Base-by-base conservation (phyloP, 2,888 invertebrate genomes). In the Piscicola geometra region DNA sequence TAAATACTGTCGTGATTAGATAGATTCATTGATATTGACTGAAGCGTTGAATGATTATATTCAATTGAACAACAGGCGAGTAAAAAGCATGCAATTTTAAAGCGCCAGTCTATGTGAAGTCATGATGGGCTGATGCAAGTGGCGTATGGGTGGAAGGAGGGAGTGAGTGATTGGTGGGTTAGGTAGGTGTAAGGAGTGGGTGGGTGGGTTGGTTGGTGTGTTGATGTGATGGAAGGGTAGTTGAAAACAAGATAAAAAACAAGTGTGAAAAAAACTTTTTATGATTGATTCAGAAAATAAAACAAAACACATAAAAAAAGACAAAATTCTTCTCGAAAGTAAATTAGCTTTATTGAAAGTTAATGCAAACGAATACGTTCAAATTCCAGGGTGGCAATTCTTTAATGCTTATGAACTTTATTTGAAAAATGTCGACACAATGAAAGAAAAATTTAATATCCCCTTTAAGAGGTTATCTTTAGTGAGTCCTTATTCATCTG, bases 361-460 rank as follows among this genome's bases (percentile, higher is more conserved):
- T 56, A 56, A 25, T 25, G 9, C n/a, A 18, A 18, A 56, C 5
- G 5, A 56, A 56, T 56, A 56, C n/a, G 3, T 9, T n/a, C 3
- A 56, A 56, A 25, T 15, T 25, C n/a, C 21, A 5, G n/a, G 12
- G n/a, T 18, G 5, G n/a, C 9, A 56, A 56, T 41, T 41, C 41
- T 5, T n/a, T 56, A 25, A 18, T 25, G 60, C 60, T 56, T 21
- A 21, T 56, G 60, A 56, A 56, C 15, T 56, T 56, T 56, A 56
- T 21, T 56, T 56, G 9, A 18, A n/a, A 56, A 56, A 56, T 18
- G n/a, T 56, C 60, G n/a, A 56, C 9, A n/a, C 60, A 56, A 56
- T 56, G n/a, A 56, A 21, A 56, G 60, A 56, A 56, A 56, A 56
- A 56, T 56, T 56, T 56, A 56, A 56, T 56, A 56, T 56, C 60